Conservation (phyloP, 1,140 invertebrate genomes). For the Drosophila baimaii region DNA sequence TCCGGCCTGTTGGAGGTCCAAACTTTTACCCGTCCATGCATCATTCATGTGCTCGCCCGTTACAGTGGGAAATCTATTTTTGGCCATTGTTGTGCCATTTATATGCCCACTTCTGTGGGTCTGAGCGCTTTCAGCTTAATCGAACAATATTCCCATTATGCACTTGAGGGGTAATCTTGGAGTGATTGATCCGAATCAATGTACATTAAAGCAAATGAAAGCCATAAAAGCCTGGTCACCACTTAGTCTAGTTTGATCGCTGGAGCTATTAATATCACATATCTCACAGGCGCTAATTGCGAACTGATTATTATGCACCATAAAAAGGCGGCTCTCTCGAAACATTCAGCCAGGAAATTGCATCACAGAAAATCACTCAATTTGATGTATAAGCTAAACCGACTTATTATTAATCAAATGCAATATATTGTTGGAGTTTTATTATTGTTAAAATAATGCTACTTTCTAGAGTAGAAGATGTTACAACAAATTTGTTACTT, state of each 20-base stretch:
- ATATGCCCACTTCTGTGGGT: background rate
- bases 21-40: slow-evolving; percentile 25
- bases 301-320: background rate
- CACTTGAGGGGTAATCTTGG: slow-evolving; percentile 10
- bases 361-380: background rate
- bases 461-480: no score
- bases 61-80: slow-evolving; percentile 31
- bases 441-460: no score
- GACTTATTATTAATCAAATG: background rate
- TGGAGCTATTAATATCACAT: background rate
- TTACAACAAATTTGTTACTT: no score
- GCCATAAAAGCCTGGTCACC: slow-evolving; percentile 11
- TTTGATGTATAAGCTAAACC: background rate
- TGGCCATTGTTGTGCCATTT: background rate
- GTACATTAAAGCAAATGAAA: background rate
- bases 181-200: background rate
- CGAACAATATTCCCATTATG: slow-evolving; percentile 21
- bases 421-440: background rate
- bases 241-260: slow-evolving; percentile 10
- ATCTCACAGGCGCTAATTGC: background rate
- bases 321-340: background rate
- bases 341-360: background rate
- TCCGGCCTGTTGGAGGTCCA: slow-evolving; percentile 21
- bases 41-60: slow-evolving; percentile 25
- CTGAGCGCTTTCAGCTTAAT: slow-evolving; percentile 13